These are phyloP conservation scores for Macrotus californicus DNA, from an alignment of 2,113 vertebrate genomes.

Conservation along the genomic window DNA sequence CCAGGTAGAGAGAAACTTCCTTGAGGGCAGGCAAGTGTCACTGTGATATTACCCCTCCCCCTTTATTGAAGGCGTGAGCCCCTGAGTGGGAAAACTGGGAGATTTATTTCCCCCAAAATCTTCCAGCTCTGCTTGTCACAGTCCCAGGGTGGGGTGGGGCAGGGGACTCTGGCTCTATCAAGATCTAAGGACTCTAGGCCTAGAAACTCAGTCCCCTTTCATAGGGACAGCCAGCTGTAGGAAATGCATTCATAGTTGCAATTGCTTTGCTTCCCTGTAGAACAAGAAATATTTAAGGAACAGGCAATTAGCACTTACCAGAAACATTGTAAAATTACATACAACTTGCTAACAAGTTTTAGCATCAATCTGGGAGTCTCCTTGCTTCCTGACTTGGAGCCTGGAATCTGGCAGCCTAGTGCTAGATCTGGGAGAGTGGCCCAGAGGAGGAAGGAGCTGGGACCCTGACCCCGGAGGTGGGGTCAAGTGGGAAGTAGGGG, in stretches of 20 bases:
- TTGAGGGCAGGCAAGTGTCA: neutral
- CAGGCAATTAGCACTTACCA: slow-evolving; percentile 79
- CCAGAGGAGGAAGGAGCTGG: neutral
- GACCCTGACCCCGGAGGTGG: neutral
- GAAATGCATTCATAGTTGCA: slow-evolving; percentile 46
- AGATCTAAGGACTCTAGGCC: neutral
- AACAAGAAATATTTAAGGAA: slow-evolving; percentile 73
- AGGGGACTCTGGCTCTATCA: neutral
- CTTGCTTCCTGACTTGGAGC: slow-evolving; percentile 53
- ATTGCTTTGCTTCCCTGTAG: slow-evolving; percentile 67
- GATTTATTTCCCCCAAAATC: slow-evolving; percentile 1
- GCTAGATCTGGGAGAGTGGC: neutral
- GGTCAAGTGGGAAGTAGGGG: neutral
- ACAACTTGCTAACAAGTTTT: slow-evolving; percentile 75
- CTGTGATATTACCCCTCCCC: neutral
- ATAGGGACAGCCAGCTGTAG: slow-evolving; percentile 45
- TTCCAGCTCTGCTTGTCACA: neutral
- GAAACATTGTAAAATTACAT: slow-evolving; percentile 74
- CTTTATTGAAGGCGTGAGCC: neutral
- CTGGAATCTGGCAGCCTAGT: slow-evolving; percentile 32
- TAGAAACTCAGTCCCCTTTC: slow-evolving; percentile 18
- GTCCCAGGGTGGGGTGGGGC: neutral
- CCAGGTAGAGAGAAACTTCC: neutral
- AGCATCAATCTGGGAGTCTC: slow-evolving; percentile 62
- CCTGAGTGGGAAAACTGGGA: neutral